Evolutionary conservation across 1,140 invertebrate genomes (phyloP), one percentile per base, ranked within the genome.

Genomic region (Sminthurides bifidus): DNA sequence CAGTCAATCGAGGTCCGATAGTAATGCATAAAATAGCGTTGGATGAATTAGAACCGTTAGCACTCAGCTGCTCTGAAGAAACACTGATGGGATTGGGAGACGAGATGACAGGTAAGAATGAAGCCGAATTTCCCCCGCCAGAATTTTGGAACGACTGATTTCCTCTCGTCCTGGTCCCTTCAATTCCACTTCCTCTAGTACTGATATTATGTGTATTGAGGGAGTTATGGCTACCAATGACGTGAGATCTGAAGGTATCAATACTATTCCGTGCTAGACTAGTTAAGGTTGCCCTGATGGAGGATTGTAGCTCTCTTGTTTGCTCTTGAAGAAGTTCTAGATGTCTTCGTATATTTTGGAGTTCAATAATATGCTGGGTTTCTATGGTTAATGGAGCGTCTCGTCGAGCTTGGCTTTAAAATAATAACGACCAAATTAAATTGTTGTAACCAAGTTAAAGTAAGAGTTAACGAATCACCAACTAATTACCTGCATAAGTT

Each of bases 261-360:
- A 38, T 12, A 52, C 55, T 56, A 29, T 58, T 58, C 31, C 49
- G 54, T 12, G 63, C 63, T 27, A 64, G 48, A 43, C 56, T 59
- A 23, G 46, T 61, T 14, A 64, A 51, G 8, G 63, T 64, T 21
- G 56, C 56, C 17, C 63, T 37, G 24, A 64, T 64, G 6, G 59
- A 61, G n/a, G 49, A 45, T 40, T 64, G 63, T 14, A 64, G 52
- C 31, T 58, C 52, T 51, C 63, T 48, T 0, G 63, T 64, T 51
- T 64, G 63, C n/a, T 64, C 63, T 46, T 64, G 63, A 8, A 64
- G 53, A 19, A 59, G n/a, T 61, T 61, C 59, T 5, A 64, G 33
- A 33, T 62, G 60, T 24, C 57, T 24, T n/a, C 63, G 56, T 38
- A 64, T 64, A 33, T 48, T 56, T 45, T 58, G 58, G 15, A 64